phyloP scores from a whole-genome alignment of 2,113 vertebrate genomes.

The human (Homo sapiens) region GRCh38 chr3:105705001-105705500 shows the following conservation, averaged over 20 bases:
- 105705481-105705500: not conserved
- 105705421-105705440: not conserved
- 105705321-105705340: not conserved
- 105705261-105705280: not conserved
- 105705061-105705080: not conserved
- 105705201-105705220: not conserved
- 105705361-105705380: not conserved
- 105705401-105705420: not conserved
- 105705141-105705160: not conserved
- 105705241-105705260: not conserved
- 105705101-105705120: not conserved
- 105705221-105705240: slow-evolving; percentile 8
- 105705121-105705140: not conserved
- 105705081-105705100: not conserved
- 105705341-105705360: not conserved
- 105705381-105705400: not conserved
- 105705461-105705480: not conserved
- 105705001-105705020: not conserved
- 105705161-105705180: not conserved
- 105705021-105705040: not conserved
- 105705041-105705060: not conserved
- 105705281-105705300: not conserved
- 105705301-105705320: not conserved
- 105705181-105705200: not conserved
- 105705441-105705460: not conserved